Percentiles rank a stretch among this genome's conserved stretches.
These are phyloP conservation scores for Plebejus melissa DNA, from an alignment of 2,888 invertebrate genomes.

Conservation along the genomic window DNA sequence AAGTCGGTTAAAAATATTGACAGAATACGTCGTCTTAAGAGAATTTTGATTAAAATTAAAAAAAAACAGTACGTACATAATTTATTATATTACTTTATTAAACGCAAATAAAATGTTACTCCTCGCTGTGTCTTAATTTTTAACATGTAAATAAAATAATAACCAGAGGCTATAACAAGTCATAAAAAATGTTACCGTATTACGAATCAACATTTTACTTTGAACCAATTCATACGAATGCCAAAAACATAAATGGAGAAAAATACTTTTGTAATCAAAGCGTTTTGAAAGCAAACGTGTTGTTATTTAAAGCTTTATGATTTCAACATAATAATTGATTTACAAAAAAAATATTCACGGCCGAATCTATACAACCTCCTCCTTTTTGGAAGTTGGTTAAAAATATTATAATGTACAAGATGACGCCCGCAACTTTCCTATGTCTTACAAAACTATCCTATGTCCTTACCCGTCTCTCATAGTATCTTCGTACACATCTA, in stretches of 20 bases:
- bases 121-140: not conserved
- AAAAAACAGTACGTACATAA: no score
- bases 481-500: not conserved
- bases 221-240: not conserved
- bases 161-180: not conserved
- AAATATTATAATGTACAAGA: not conserved
- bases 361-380: no score
- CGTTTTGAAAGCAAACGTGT: not conserved
- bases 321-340: no score
- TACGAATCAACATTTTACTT: not conserved
- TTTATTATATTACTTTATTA: no score
- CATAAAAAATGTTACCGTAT: not conserved
- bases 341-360: not conserved
- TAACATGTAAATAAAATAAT: not conserved
- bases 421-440: no score
- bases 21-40: not conserved
- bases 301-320: not conserved
- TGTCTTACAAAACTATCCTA: not conserved
- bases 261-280: slow-evolving; percentile 4
- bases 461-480: not conserved
- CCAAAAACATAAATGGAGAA: not conserved
- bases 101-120: not conserved
- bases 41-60: no score
- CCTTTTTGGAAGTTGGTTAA: no score
- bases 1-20: no score